phyloP scores from a whole-genome alignment of 1,140 invertebrate genomes.

The Oncopodura yosiiana region DNA sequence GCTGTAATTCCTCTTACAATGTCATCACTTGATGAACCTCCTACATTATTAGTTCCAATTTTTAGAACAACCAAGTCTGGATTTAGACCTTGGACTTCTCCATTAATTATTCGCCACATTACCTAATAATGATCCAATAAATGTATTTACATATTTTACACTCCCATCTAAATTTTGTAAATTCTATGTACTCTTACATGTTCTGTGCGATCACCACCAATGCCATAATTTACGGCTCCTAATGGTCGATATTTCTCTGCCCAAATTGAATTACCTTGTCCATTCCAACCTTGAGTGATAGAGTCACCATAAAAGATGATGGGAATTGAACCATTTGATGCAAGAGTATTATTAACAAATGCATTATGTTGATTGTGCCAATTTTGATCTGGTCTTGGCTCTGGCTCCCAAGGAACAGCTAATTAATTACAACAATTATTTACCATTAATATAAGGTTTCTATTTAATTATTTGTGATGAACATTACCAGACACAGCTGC shows the following conservation, averaged over 20 bases:
- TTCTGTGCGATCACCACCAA: constrained; percentile 1
- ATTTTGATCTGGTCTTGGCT: neutral
- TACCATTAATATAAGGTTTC: too few relatives aligned
- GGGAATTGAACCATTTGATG: neutral
- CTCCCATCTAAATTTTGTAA: neutral
- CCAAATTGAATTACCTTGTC: neutral
- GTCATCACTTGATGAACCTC: neutral
- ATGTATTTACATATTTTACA: neutral
- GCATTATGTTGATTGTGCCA: constrained; percentile 6
- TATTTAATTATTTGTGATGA: too few relatives aligned
- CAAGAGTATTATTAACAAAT: constrained; percentile 4
- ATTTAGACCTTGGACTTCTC: constrained; percentile 8
- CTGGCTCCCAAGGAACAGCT: constrained; percentile 15
- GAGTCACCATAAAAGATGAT: constrained; percentile 16
- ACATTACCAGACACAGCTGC: too few relatives aligned
- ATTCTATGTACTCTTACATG: neutral
- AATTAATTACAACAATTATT: neutral
- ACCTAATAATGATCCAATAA: too few relatives aligned
- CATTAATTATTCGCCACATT: constrained; percentile 6
- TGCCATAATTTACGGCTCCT: constrained; percentile 14
- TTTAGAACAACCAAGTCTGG: constrained; percentile 15
- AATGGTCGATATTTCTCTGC: constrained; percentile 3
- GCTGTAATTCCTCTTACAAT: neutral
- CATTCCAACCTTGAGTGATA: constrained; percentile 14
- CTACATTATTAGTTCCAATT: constrained; percentile 20